A percentile compares a stretch with the other conserved stretches of the same genome.
Evolutionary conservation across 2,888 invertebrate species (phyloP).

Genomic region (Tenthredo notha): DNA sequence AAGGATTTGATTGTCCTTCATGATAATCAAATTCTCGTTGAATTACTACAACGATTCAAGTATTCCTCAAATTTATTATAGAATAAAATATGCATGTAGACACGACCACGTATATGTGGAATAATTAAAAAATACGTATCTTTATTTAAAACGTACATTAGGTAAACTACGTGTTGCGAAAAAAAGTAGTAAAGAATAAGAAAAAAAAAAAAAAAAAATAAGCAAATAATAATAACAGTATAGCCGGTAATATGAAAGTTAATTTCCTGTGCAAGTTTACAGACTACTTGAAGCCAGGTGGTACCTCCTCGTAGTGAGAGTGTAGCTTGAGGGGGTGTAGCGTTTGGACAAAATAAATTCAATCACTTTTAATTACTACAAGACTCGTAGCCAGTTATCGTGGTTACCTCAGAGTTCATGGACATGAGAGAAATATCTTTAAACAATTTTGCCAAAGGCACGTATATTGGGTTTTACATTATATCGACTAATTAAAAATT

Average conservation of each 20-base stretch:
- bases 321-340: not conserved
- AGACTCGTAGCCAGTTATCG: not conserved
- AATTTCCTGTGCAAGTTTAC: conserved; percentile 38
- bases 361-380: conserved; percentile 32
- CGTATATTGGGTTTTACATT: not conserved
- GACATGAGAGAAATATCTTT: not conserved
- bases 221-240: not conserved
- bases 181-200: not conserved
- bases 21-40: not conserved
- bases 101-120: not conserved
- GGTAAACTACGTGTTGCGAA: not conserved
- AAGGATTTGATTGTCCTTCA: not conserved
- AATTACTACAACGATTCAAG: not conserved
- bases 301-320: conserved; percentile 29
- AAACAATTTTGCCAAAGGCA: not conserved
- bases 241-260: conserved; percentile 17
- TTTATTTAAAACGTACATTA: not conserved
- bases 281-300: conserved; percentile 8
- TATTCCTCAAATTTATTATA: not conserved
- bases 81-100: not conserved
- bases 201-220: not conserved
- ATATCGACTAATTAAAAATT: conserved; percentile 55
- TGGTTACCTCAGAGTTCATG: not conserved
- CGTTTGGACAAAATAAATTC: conserved; percentile 30
- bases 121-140: not conserved